Conservation (phyloP, 2,888 invertebrate species). For the Pherbina coryleti region DNA sequence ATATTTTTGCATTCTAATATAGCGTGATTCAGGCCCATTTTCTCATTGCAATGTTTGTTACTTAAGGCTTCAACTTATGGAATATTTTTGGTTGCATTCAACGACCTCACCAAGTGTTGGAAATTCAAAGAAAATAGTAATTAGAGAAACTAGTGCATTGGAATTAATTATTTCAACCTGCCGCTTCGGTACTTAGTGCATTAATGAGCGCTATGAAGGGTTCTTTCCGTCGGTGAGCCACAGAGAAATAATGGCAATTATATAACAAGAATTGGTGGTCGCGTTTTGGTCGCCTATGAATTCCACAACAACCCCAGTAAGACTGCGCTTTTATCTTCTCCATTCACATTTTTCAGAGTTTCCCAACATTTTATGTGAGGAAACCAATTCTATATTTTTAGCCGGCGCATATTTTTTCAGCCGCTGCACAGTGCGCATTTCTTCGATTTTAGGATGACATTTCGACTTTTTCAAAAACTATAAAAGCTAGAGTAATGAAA, state of each 20-base stretch:
- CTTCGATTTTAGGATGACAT: no score
- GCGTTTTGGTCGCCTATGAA: neutral
- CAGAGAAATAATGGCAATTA: neutral
- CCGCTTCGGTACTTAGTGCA: neutral
- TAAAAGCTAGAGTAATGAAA: no score
- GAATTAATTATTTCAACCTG: conserved; percentile 4
- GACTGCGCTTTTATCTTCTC: neutral
- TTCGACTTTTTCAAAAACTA: no score
- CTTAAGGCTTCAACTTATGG: conserved; percentile 15
- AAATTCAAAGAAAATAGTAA: conserved; percentile 21
- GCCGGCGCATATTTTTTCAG: no score
- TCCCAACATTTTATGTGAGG: no score
- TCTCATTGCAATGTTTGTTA: conserved; percentile 41
- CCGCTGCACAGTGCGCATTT: no score
- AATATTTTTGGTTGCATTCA: neutral
- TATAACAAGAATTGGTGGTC: neutral
- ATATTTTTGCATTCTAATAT: conserved; percentile 53
- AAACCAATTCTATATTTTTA: no score
- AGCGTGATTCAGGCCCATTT: conserved; percentile 67
- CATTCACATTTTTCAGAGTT: no score
- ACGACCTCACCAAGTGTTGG: conserved; percentile 4
- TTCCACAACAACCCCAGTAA: neutral
- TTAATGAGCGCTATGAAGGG: neutral
- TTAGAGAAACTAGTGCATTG: conserved; percentile 14
- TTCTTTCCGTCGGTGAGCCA: neutral